Evolutionary conservation across 2,888 invertebrate genomes (phyloP).

Genomic region (Caradrina clavipalpis): DNA sequence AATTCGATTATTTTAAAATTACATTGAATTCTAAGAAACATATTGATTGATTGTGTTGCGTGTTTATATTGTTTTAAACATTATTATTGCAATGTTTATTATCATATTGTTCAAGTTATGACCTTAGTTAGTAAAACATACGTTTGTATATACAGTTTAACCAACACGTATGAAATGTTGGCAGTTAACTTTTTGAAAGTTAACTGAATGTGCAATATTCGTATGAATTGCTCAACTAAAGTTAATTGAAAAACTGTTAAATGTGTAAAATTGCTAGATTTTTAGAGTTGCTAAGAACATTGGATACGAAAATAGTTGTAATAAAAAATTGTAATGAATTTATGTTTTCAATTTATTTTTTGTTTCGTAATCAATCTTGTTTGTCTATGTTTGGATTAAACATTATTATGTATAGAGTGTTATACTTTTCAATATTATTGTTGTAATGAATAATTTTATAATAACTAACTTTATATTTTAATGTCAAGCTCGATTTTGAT

Average conservation of each 20-base stretch:
- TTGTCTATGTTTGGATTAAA: neutral
- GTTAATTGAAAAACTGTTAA: constrained; percentile 45
- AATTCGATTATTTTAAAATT: constrained; percentile 26
- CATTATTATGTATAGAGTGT: no score
- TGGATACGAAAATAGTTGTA: constrained; percentile 20
- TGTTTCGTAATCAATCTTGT: constrained; percentile 7
- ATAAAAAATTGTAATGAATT: constrained; percentile 6
- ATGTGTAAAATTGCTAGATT: constrained; percentile 19
- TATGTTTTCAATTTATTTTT: neutral
- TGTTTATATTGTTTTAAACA: constrained; percentile 42
- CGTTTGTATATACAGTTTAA: constrained; percentile 4
- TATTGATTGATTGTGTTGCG: constrained; percentile 60
- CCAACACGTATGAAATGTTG: constrained; percentile 15
- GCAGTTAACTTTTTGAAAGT: constrained; percentile 36
- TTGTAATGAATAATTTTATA: no score
- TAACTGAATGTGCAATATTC: constrained; percentile 14
- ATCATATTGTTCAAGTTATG: constrained; percentile 39
- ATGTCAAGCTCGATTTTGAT: no score
- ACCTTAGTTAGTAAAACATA: constrained; percentile 43
- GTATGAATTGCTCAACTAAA: constrained; percentile 36
- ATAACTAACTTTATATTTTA: no score
- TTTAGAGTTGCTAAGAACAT: constrained; percentile 35
- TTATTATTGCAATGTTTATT: constrained; percentile 32
- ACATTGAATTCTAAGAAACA: constrained; percentile 37
- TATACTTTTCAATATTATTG: no score